Conservation (phyloP, 1,140 invertebrate genomes). For the Cyclina sinensis region DNA sequence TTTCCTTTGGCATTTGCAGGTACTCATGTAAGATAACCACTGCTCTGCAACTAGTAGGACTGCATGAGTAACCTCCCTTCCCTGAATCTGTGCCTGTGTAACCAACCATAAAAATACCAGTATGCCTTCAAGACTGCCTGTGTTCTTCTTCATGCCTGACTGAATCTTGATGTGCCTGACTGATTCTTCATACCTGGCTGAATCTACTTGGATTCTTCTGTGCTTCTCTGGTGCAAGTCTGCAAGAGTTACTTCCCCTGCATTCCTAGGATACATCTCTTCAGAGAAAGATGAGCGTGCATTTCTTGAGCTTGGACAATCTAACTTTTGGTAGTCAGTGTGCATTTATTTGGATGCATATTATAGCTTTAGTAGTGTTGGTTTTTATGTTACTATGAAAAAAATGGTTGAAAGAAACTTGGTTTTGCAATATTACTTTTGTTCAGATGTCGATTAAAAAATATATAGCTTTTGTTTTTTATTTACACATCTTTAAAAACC, state of each 20-base stretch:
- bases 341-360: background rate
- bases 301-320: conserved; percentile 24
- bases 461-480: too few species aligned
- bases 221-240: background rate
- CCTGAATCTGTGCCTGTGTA: conserved; percentile 24
- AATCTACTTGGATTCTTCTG: background rate
- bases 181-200: background rate
- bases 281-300: background rate
- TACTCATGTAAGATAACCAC: conserved; percentile 59
- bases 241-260: conserved; percentile 1
- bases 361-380: background rate
- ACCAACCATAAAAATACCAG: background rate
- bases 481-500: too few species aligned
- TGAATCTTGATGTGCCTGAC: conserved; percentile 15
- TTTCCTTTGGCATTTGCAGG: conserved; percentile 66
- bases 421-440: too few species aligned
- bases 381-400: background rate
- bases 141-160: background rate
- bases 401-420: too few species aligned
- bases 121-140: background rate
- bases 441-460: too few species aligned
- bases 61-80: conserved; percentile 61
- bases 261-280: background rate
- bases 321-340: background rate
- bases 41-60: background rate